Conservation (phyloP, 2,113 vertebrate species). For the Corythoichthys haematopterus region DNA sequence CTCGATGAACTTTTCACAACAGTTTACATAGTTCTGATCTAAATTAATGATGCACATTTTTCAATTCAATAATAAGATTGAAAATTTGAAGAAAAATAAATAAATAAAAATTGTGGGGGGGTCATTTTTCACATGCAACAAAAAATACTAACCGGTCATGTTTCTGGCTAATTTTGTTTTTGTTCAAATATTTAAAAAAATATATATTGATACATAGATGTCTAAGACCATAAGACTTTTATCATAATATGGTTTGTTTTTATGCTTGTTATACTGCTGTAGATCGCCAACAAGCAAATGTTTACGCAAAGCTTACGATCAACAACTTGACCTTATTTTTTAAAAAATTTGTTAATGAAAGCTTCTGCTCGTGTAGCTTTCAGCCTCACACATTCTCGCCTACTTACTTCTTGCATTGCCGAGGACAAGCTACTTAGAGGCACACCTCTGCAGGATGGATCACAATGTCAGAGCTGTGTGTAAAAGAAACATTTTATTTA, state of each 20-base stretch:
- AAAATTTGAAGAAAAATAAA: too few species aligned
- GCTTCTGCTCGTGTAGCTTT: slow-evolving; percentile 34
- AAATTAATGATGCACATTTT: too few species aligned
- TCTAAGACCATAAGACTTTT: background rate
- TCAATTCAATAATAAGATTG: too few species aligned
- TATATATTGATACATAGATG: too few species aligned
- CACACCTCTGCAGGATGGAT: slow-evolving; percentile 44
- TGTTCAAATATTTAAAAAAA: too few species aligned
- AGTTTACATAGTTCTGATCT: too few species aligned
- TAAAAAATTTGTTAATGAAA: slow-evolving; percentile 54
- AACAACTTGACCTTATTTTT: slow-evolving; percentile 29
- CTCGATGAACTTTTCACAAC: too few species aligned
- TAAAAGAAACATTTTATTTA: slow-evolving; percentile 12
- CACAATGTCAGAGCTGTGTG: slow-evolving; percentile 57
- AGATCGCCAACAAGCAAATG: slow-evolving; percentile 16
- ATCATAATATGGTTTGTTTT: slow-evolving; percentile 1
- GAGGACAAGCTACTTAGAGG: slow-evolving; percentile 57
- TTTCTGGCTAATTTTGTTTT: too few species aligned
- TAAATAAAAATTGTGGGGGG: too few species aligned
- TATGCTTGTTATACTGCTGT: slow-evolving; percentile 12
- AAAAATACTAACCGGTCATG: too few species aligned
- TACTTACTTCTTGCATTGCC: slow-evolving; percentile 49
- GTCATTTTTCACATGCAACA: too few species aligned
- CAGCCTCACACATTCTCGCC: slow-evolving; percentile 40
- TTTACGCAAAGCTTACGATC: slow-evolving; percentile 23